phyloP scores from a whole-genome alignment of 2,888 invertebrate genomes.

The Sialis fuliginosa region DNA sequence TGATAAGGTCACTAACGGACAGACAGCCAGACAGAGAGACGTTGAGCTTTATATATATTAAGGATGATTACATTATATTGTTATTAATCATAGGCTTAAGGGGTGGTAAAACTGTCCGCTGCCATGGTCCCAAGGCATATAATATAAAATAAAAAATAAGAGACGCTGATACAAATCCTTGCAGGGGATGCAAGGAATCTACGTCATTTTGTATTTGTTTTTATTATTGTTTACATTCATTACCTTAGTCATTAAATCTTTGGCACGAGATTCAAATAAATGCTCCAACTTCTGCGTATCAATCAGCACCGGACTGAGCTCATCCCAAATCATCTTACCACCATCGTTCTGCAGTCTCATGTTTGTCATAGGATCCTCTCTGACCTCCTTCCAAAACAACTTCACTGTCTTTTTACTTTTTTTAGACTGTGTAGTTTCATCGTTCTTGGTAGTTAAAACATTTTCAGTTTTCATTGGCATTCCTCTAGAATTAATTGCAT shows the following conservation, averaged over 20 bases:
- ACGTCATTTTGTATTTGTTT: conserved; percentile 1
- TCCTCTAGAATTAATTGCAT: conserved; percentile 12
- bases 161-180: too few relatives aligned
- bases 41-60: too few relatives aligned
- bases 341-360: conserved; percentile 26
- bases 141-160: too few relatives aligned
- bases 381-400: conserved; percentile 93
- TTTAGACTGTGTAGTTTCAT: conserved; percentile 35
- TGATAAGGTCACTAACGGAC: too few relatives aligned
- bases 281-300: conserved; percentile 90
- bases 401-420: conserved; percentile 95
- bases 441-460: conserved; percentile 9
- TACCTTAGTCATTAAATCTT: conserved; percentile 90
- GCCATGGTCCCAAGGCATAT: too few relatives aligned
- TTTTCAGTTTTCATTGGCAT: conserved; percentile 5
- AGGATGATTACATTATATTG: too few relatives aligned
- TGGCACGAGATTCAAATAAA: conserved; percentile 90
- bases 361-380: conserved; percentile 54
- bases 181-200: too few relatives aligned
- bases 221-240: conserved; percentile 14
- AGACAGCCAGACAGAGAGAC: too few relatives aligned
- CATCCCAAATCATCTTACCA: conserved; percentile 80
- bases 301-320: conserved; percentile 63
- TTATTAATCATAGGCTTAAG: too few relatives aligned
- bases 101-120: too few relatives aligned